These are phyloP conservation scores for Catamblyrhynchus diadema DNA, from an alignment of 2,797 vertebrate genomes.

Conservation along the genomic window DNA sequence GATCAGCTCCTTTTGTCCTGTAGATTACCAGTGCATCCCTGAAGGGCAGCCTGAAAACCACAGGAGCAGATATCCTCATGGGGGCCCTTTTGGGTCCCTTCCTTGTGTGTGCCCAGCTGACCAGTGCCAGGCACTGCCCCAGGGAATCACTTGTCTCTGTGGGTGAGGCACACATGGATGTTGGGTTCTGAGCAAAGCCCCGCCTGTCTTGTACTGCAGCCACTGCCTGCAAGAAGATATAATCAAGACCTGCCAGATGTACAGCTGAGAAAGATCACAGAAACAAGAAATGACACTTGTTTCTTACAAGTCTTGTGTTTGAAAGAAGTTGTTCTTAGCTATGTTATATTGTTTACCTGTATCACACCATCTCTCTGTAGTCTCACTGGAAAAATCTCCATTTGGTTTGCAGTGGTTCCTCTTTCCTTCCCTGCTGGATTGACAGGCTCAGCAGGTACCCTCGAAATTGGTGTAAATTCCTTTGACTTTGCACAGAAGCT, in stretches of 20 bases:
- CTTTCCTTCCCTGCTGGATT: not conserved
- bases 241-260: not conserved
- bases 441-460: not conserved
- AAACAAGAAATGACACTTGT: not conserved
- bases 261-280: not conserved
- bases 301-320: not conserved
- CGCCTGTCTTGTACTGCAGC: accelerated
- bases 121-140: not conserved
- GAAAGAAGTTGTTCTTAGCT: not conserved
- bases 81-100: not conserved
- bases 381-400: not conserved
- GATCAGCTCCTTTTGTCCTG: not conserved
- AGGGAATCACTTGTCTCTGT: not conserved
- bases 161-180: not conserved
- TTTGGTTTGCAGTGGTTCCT: not conserved
- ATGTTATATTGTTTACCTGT: not conserved
- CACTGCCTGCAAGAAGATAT: accelerated
- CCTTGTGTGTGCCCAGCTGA: not conserved
- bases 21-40: accelerated
- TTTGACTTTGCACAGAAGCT: not conserved
- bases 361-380: not conserved
- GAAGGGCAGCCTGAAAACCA: not conserved
- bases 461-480: not conserved
- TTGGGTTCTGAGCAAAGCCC: not conserved
- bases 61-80: not conserved